Conservation (phyloP, 2,797 vertebrate genomes). For the Cebuella pygmaea region DNA sequence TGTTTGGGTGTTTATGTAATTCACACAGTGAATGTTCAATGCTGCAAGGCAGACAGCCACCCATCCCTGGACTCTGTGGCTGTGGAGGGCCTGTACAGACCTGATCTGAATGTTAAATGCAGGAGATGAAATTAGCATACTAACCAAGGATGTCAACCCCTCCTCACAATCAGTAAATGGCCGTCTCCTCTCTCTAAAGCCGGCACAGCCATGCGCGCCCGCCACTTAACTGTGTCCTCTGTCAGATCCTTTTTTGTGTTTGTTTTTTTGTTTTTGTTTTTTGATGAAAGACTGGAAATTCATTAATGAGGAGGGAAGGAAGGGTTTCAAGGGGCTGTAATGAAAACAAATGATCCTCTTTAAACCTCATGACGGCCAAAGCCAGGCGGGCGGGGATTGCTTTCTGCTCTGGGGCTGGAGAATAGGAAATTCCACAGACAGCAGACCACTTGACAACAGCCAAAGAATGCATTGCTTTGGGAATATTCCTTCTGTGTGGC, state of each 20-base stretch:
- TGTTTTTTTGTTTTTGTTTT: slow-evolving; percentile 83
- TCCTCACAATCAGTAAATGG: slow-evolving; percentile 80
- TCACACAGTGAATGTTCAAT: slow-evolving; percentile 52
- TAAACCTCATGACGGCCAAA: slow-evolving; percentile 77
- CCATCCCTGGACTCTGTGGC: slow-evolving; percentile 70
- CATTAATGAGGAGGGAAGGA: slow-evolving; percentile 83
- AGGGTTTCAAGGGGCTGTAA: slow-evolving; percentile 82
- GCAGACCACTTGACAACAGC: slow-evolving; percentile 78
- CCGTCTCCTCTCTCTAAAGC: slow-evolving; percentile 75
- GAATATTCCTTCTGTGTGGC: slow-evolving; percentile 61
- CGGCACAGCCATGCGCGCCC: slow-evolving; percentile 57
- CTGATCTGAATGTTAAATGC: slow-evolving; percentile 85
- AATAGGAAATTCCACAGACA: slow-evolving; percentile 82
- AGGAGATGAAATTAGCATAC: slow-evolving; percentile 84
- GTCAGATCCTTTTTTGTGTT: slow-evolving; percentile 74
- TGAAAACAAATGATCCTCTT: slow-evolving; percentile 84
- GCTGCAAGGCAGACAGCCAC: slow-evolving; percentile 78
- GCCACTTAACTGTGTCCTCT: slow-evolving; percentile 77
- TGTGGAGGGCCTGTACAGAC: slow-evolving; percentile 79
- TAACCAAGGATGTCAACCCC: slow-evolving; percentile 84
- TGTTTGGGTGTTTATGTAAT: slow-evolving; percentile 58
- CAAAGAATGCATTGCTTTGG: slow-evolving; percentile 67
- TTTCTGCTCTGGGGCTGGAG: slow-evolving; percentile 61
- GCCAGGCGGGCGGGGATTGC: slow-evolving; percentile 25
- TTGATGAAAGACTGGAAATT: slow-evolving; percentile 85